Percentiles rank a stretch among this genome's conserved stretches.
Evolutionary conservation across 2,888 invertebrate genomes (phyloP).

Genomic region (Chaetogeoica ovagalla): DNA sequence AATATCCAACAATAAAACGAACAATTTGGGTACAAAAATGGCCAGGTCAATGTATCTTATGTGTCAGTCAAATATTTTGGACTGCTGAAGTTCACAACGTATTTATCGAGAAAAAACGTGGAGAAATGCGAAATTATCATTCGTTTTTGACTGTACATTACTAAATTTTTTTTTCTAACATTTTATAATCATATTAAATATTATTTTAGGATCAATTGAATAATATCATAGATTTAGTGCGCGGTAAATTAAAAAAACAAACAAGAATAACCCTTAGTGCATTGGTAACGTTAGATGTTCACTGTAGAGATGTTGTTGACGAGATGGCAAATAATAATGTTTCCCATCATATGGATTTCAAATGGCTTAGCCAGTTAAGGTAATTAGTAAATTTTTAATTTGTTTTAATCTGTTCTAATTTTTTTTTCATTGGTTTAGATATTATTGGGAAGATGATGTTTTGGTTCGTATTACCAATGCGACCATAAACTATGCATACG

Average conservation of each 20-base stretch:
- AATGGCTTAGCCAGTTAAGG: conserved; percentile 80
- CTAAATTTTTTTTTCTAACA: neutral
- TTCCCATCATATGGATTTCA: conserved; percentile 72
- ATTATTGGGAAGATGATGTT: conserved; percentile 75
- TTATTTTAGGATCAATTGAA: conserved; percentile 66
- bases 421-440: conserved; percentile 59
- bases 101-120: neutral
- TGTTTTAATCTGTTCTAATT: neutral
- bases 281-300: conserved; percentile 82
- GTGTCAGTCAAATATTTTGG: conserved; percentile 82
- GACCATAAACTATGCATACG: conserved; percentile 77
- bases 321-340: conserved; percentile 69
- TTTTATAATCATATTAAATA: neutral
- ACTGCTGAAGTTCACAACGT: conserved; percentile 73
- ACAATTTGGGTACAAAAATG: conserved; percentile 71
- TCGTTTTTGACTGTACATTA: conserved; percentile 21
- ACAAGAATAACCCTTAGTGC: conserved; percentile 76
- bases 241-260: conserved; percentile 73
- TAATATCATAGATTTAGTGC: conserved; percentile 75
- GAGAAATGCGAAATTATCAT: conserved; percentile 18
- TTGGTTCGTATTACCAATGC: conserved; percentile 78
- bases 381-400: conserved; percentile 58
- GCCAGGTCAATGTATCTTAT: conserved; percentile 83
- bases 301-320: conserved; percentile 79
- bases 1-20: conserved; percentile 59